A percentile compares a stretch with the other conserved stretches of the same genome.
Evolutionary conservation across 2,113 vertebrate species (phyloP).

Genomic region (Xenus cinereus): DNA sequence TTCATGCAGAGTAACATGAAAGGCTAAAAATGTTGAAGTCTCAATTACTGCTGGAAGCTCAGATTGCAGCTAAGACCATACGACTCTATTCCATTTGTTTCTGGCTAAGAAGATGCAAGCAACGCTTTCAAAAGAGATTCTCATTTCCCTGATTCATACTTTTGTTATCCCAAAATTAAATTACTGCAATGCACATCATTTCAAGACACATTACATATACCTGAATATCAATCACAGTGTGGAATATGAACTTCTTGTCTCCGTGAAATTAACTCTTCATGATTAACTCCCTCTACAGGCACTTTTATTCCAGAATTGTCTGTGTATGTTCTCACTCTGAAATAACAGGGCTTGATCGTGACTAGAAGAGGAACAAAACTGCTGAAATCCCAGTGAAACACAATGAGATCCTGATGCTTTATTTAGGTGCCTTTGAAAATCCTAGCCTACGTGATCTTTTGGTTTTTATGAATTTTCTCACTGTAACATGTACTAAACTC

Average conservation of each 20-base stretch:
- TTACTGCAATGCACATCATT: not conserved
- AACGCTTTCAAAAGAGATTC: not conserved
- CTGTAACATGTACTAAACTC: not conserved
- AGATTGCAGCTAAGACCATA: not conserved
- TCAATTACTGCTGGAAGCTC: not conserved
- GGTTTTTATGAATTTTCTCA: not conserved
- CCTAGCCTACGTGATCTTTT: not conserved
- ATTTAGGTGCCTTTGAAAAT: not conserved
- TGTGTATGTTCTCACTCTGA: not conserved
- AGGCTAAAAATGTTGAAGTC: not conserved
- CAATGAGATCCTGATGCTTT: not conserved
- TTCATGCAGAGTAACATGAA: not conserved
- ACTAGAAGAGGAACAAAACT: not conserved
- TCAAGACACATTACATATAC: not conserved
- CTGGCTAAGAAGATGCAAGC: not conserved
- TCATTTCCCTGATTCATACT: not conserved
- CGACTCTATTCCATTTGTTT: not conserved
- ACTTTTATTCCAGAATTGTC: not conserved
- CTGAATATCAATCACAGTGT: accelerated
- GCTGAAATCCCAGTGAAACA: not conserved
- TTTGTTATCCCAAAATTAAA: not conserved
- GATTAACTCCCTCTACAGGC: not conserved
- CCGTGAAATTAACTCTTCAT: not conserved
- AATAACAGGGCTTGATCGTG: not conserved
- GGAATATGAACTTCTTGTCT: not conserved